Percentiles rank a stretch among this genome's conserved stretches.
These are phyloP conservation scores for Rhamnusium bicolor DNA, from an alignment of 2,888 invertebrate genomes.

Conservation along the genomic window DNA sequence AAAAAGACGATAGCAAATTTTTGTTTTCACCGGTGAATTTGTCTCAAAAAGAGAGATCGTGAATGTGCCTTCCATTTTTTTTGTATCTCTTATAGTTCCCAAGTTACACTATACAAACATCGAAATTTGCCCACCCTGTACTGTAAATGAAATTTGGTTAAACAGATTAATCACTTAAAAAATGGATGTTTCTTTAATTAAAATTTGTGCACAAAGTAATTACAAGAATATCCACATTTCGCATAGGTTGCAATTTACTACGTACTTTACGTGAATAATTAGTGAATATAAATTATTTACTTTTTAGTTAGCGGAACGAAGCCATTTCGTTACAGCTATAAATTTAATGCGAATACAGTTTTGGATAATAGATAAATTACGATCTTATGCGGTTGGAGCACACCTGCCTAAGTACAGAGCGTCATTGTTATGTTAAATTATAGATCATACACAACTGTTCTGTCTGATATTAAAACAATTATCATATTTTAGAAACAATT, in stretches of 20 bases:
- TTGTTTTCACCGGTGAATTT: no score
- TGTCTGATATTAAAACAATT: background rate
- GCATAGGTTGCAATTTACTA: background rate
- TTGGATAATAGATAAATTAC: conserved; percentile 52
- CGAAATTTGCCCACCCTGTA: no score
- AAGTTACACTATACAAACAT: no score
- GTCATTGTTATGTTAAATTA: conserved; percentile 23
- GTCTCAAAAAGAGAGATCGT: no score
- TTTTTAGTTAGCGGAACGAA: conserved; percentile 28
- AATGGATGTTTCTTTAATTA: background rate
- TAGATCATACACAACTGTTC: background rate
- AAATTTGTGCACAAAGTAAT: background rate
- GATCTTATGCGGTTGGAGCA: conserved; percentile 39
- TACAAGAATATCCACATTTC: conserved; percentile 6
- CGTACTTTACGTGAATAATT: conserved; percentile 25
- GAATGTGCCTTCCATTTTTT: no score
- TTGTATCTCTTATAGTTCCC: no score
- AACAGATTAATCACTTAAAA: background rate
- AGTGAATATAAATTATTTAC: conserved; percentile 31
- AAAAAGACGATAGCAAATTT: no score
- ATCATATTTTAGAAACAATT: no score
- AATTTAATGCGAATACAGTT: conserved; percentile 46
- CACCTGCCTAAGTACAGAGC: conserved; percentile 43
- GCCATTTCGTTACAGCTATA: conserved; percentile 41
- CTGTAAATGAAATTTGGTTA: background rate